Evolutionary conservation across 2,888 invertebrate species (phyloP), one percentile per base, ranked within the genome.

Genomic region (Mimas tiliae): DNA sequence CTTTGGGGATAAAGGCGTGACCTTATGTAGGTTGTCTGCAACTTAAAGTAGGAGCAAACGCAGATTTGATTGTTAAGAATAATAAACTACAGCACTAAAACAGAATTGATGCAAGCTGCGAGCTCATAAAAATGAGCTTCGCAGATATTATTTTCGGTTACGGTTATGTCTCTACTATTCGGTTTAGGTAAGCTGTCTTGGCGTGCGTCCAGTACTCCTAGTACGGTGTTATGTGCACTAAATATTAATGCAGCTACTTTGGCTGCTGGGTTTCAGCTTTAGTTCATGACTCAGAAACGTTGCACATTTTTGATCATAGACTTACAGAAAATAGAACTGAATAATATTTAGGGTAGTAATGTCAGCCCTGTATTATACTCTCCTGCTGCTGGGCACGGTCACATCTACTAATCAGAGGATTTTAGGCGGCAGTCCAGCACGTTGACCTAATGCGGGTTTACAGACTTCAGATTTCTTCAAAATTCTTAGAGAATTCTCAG

Each of bases 171-270:
- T 55, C 38, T 12, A 42, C 19, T 9, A 38, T 42, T 58, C 38
- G 42, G 42, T 58, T 58, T 58, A 16, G 58, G 55, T 55, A 16
- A 58, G 58, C 58, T 42, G 19, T 58, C 58, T 58, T 58, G 58
- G 58, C 58, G 19, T 38, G 42, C 19, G 42, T 58, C 58, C 58
- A 58, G 58, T 58, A n/a, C 42, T 58, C 58, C 16, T 38, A 58
- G 16, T 42, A 19, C 58, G 6, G 58, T 19, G 58, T 58, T 58
- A 58, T 58, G 58, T 19, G 58, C 58, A 58, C 58, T 58, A 58
- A 58, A 58, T 58, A 58, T 58, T 58, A 58, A 58, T 58, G 58
- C 58, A 42, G 14, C 53, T 34, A 33, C 52, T 52, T 16, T 38
- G 16, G 42, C 34, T 38, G 38, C 38, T 34, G 27, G 16, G n/a